Evolutionary conservation across 2,888 invertebrate genomes (phyloP).

Genomic region (Dorcus hopei): DNA sequence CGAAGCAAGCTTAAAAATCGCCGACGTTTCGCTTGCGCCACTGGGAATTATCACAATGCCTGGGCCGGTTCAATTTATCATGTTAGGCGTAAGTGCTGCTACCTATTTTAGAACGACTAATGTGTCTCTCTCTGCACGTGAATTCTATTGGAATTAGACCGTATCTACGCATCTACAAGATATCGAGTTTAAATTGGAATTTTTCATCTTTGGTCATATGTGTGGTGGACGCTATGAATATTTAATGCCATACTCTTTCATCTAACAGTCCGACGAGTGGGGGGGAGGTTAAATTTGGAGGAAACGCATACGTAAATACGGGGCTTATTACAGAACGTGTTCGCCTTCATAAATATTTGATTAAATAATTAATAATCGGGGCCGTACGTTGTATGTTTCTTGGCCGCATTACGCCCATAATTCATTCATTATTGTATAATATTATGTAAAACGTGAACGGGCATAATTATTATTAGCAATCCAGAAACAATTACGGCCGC

Average conservation of each 20-base stretch:
- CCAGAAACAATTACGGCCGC: background rate
- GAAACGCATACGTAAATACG: no score
- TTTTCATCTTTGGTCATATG: constrained; percentile 5
- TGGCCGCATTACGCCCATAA: no score
- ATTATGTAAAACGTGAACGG: constrained; percentile 1
- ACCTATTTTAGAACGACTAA: constrained; percentile 14
- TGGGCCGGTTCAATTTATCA: constrained; percentile 26
- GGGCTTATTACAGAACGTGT: no score
- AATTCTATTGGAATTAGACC: constrained; percentile 10
- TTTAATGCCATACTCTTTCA: no score
- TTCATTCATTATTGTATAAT: background rate
- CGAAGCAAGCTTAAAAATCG: background rate
- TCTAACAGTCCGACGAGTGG: no score
- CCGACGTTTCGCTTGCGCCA: constrained; percentile 13
- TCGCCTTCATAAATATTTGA: no score
- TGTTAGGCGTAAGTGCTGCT: constrained; percentile 20
- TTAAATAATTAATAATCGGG: no score
- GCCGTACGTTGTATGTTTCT: no score
- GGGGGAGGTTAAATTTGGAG: no score
- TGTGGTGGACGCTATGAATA: background rate
- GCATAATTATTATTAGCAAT: background rate
- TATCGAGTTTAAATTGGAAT: constrained; percentile 17
- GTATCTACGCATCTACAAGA: constrained; percentile 10
- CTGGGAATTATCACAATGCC: constrained; percentile 25
- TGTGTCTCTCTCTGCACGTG: constrained; percentile 10